Percentiles rank a stretch among this genome's conserved stretches.
These are phyloP conservation scores for Camponotus pennsylvanicus DNA, from an alignment of 1,140 invertebrate genomes.

Conservation along the genomic window DNA sequence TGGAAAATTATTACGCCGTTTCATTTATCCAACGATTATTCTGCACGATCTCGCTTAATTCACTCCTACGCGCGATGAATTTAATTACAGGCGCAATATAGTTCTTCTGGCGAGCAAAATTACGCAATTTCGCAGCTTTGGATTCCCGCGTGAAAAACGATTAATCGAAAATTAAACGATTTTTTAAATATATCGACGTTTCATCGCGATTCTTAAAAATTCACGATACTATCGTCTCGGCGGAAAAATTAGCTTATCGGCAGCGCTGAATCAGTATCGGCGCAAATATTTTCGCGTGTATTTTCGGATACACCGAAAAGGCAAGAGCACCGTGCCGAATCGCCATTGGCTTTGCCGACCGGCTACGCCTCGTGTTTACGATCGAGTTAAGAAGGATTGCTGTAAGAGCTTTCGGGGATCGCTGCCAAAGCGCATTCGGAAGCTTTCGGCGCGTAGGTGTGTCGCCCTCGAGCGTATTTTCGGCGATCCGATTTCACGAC, in stretches of 20 bases:
- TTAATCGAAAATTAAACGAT: too few relatives aligned
- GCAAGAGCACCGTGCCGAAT: constrained; percentile 62
- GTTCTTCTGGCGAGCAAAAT: neutral
- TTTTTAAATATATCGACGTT: neutral
- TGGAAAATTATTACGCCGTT: neutral
- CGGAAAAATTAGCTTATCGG: neutral
- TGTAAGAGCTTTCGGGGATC: constrained; percentile 36
- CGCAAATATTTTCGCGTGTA: constrained; percentile 51
- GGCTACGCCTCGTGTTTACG: constrained; percentile 42
- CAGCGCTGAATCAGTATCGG: constrained; percentile 7
- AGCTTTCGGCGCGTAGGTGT: constrained; percentile 35
- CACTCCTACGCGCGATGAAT: neutral
- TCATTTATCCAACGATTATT: constrained; percentile 5
- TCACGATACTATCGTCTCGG: neutral
- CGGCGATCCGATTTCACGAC: neutral
- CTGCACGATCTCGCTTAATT: neutral
- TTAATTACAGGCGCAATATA: neutral
- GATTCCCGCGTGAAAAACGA: neutral
- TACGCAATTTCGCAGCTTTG: neutral
- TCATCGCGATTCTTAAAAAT: neutral
- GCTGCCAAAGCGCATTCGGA: constrained; percentile 62
- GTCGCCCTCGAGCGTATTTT: constrained; percentile 44
- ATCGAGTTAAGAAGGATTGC: constrained; percentile 66
- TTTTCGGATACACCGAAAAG: constrained; percentile 61
- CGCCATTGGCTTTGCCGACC: constrained; percentile 63